Base-by-base conservation (phyloP, 2,797 vertebrate species). In the Hyperoplus immaculatus region DNA sequence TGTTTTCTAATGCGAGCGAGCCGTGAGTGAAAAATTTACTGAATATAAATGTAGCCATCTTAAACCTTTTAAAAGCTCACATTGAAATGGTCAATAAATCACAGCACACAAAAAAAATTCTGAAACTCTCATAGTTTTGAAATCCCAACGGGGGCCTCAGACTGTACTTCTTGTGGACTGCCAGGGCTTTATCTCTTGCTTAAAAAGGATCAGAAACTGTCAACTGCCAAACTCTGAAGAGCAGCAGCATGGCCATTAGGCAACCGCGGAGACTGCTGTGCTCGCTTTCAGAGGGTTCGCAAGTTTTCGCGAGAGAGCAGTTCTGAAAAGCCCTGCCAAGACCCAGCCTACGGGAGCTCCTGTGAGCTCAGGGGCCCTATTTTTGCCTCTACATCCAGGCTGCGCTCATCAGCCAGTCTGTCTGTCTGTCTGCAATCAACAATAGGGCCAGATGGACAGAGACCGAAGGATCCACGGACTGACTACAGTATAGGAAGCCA, bases 191-290 rank as follows among this genome's bases (percentile, higher is more conserved):
- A 90, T 85, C 86, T 91, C 75, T 86, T 86, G 73, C 89, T 93
- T 90, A 88, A 92, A 93, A 89, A 87, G 87, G 87, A 94, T 92
- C 90, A 92, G 89, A 90, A 92, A 88, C 90, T 89, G 89, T 93
- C 93, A 92, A 90, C 87, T 87, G 88, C 80, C 85, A 88, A 89
- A 89, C 78, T 84, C 80, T 88, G 91, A 92, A 87, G 88, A 85
- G 91, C 71, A 78, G 89, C 85, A 83, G 80, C 81, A 69, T 72
- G 90, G 90, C 92, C 93, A 93, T 94, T 94, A 94, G 90, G 85
- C 88, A 92, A 55, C 87, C 74, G 29, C 14, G 53, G 90, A 91
- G 88, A 83, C 84, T 67, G 81, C 83, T 75, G 77, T 60, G 88
- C 81, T 84, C 68, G 12, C 73, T 85, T 92, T 90, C 76, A 86